These are phyloP conservation scores for Pseudorhiza aurosa DNA, from an alignment of 30 jellyfish, hydroid and myxozoan genomes.

Conservation along the genomic window DNA sequence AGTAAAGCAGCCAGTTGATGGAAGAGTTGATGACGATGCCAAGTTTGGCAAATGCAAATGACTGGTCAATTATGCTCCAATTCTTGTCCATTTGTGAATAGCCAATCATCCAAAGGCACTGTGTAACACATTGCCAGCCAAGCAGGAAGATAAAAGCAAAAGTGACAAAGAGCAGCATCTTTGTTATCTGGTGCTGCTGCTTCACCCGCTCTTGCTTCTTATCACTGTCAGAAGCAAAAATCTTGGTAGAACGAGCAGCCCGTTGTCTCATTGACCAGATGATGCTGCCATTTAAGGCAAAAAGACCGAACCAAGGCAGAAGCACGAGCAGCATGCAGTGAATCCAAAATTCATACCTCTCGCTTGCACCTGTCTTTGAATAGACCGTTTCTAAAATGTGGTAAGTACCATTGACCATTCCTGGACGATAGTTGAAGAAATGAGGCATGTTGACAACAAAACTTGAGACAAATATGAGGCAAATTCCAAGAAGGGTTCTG, in stretches of 20 bases:
- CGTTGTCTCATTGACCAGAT: conserved; percentile 42
- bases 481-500: conserved; percentile 58
- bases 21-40: conserved; percentile 71
- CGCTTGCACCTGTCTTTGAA: conserved; percentile 55
- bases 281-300: conserved; percentile 55
- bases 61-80: conserved; percentile 44
- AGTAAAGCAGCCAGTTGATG: conserved; percentile 67
- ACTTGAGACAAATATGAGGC: conserved; percentile 17
- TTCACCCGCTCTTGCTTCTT: conserved; percentile 9
- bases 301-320: conserved; percentile 73
- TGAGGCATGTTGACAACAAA: conserved; percentile 75
- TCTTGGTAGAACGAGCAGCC: neutral
- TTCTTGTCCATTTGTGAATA: neutral
- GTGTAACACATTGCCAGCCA: conserved; percentile 87
- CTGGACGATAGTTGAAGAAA: conserved; percentile 72
- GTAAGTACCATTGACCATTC: conserved; percentile 55
- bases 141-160: conserved; percentile 70
- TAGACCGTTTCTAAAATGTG: conserved; percentile 48
- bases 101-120: conserved; percentile 82
- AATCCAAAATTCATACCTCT: conserved; percentile 78
- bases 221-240: neutral
- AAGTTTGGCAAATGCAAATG: conserved; percentile 67
- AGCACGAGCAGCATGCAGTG: conserved; percentile 82
- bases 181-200: conserved; percentile 74
- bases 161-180: conserved; percentile 70